Evolutionary conservation across 1,140 invertebrate genomes (phyloP), one percentile per base, ranked within the genome.

Genomic region (Tenebrio molitor): DNA sequence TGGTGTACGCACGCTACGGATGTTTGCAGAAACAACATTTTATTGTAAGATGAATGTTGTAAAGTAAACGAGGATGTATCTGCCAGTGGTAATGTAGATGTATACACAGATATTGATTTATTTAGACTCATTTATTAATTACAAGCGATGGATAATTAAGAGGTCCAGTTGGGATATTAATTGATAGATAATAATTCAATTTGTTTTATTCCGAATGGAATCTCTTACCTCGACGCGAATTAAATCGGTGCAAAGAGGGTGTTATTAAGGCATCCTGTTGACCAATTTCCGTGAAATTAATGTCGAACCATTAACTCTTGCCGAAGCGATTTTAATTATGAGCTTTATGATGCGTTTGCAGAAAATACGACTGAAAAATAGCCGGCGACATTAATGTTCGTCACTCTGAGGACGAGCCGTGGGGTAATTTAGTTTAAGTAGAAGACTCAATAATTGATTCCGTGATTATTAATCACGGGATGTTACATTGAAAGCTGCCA

Each of bases 341-440:
- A 58, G 50, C 50, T 58, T 58, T 58, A 58, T 58, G 50, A 58
- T 58, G 50, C 50, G 50, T 58, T 58, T 58, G 50, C 50, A 58
- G 50, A 58, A 53, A 58, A 58, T 58, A 33, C 50, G 50, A 58
- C 50, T 58, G 25, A 25, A 58, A 58, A 58, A 58, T 29, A 58
- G 12, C 23, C 50, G 15, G 14, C 50, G 50, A 58, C 50, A 58
- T 58, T 58, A 58, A 58, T 29, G 50, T 58, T 58, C 50, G 29
- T 58, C 50, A 58, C 23, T 58, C 23, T 29, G 12, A 25, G 23
- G 15, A 25, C 21, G 50, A 58, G 29, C 50, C 15, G 23, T 29
- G 23, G 21, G 50, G 50, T 58, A 58, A 58, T 58, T 58, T 58
- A 58, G 50, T 58, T 25, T 58, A 12, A 58, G 50, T 58, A 58